These are phyloP conservation scores for Palythoa grandis DNA, from an alignment of 92 coral and sea anemone genomes.

Conservation along the genomic window DNA sequence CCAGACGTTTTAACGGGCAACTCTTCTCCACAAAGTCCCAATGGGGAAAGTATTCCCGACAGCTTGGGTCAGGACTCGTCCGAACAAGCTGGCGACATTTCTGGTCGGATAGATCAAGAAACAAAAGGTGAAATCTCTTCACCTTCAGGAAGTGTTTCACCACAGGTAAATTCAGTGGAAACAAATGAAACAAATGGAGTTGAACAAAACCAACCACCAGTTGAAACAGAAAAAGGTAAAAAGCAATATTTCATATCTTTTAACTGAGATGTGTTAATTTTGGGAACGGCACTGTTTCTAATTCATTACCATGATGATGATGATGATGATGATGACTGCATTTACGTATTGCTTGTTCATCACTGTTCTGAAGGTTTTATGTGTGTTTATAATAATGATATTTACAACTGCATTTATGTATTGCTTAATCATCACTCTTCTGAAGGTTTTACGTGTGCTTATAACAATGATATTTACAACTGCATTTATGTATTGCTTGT, in stretches of 20 bases:
- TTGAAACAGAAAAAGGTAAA: background rate
- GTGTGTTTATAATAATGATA: too few relatives aligned
- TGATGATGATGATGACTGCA: too few relatives aligned
- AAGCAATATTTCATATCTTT: background rate
- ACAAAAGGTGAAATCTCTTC: background rate
- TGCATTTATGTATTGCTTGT: too few relatives aligned
- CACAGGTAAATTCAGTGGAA: background rate
- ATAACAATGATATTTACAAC: too few relatives aligned
- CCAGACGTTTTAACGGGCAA: background rate
- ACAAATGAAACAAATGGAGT: constrained; percentile 23
- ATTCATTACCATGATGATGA: too few relatives aligned
- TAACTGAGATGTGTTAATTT: too few relatives aligned
- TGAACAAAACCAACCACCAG: constrained; percentile 22
- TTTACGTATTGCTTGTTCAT: too few relatives aligned
- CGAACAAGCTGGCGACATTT: background rate
- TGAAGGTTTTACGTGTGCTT: too few relatives aligned
- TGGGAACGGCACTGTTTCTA: too few relatives aligned
- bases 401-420: too few relatives aligned
- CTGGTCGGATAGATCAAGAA: background rate
- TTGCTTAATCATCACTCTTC: too few relatives aligned
- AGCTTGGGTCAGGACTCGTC: constrained; percentile 8
- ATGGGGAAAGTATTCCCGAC: background rate
- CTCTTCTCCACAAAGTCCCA: background rate
- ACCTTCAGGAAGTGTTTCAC: background rate
- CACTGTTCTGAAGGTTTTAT: too few relatives aligned